Conservation (phyloP, 2,888 invertebrate genomes). For the Archips crataeganus region DNA sequence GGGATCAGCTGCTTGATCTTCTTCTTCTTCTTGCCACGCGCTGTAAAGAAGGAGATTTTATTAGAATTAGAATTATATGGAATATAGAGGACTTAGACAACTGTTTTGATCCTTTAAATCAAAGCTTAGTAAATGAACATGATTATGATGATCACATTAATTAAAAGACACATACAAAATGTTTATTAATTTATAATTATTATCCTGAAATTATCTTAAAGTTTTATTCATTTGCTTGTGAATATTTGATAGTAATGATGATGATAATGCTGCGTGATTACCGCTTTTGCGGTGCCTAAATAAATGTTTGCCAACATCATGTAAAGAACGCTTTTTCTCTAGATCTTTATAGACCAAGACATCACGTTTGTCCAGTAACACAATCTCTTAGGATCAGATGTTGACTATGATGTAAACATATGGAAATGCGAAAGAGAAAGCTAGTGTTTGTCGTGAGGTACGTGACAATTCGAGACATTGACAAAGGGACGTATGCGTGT, state of each 20-base stretch:
- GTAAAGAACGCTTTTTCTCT: not conserved
- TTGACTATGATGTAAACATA: constrained; percentile 34
- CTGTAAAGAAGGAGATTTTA: constrained; percentile 69
- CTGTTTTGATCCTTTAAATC: no score
- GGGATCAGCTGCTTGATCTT: constrained; percentile 91
- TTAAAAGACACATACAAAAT: no score
- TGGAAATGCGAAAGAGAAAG: constrained; percentile 40
- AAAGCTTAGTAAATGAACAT: no score
- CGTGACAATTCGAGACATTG: constrained; percentile 40
- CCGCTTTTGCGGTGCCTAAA: not conserved
- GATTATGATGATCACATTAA: no score
- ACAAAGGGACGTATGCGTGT: constrained; percentile 43
- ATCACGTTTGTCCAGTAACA: constrained; percentile 39
- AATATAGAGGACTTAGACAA: no score
- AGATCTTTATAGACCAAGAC: constrained; percentile 11
- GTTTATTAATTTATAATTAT: no score
- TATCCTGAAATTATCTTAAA: no score
- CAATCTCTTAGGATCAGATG: constrained; percentile 36
- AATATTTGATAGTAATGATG: not conserved
- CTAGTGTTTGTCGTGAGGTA: constrained; percentile 37
- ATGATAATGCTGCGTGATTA: not conserved
- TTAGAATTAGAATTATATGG: not conserved
- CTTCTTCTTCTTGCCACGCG: constrained; percentile 93
- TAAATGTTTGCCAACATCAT: not conserved
- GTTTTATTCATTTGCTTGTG: not conserved